Base-by-base conservation (phyloP, 1,140 invertebrate genomes). In the Eufriesea mexicana region DNA sequence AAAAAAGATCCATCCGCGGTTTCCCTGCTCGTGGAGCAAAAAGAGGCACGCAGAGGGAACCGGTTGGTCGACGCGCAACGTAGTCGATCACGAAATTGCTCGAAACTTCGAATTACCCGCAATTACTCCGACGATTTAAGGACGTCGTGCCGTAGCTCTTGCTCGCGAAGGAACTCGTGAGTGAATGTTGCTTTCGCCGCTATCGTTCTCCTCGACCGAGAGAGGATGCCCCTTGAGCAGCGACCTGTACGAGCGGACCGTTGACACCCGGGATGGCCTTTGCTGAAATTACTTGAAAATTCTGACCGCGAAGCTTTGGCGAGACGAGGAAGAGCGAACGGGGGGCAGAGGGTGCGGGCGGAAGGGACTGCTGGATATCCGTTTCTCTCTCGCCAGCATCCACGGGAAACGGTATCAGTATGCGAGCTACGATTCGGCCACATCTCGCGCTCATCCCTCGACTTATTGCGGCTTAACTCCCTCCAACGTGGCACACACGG, bases 381-480 rank as follows among this genome's bases (percentile, higher is more conserved):
- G 47, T 71, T 75, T 87, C 86, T 83, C 80, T 88, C 72, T 42
- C 47, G 0, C 35, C 28, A 51, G 66, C 54, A 61, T 80, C 86
- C 84, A 83, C 75, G 83, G 89, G 84, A 90, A 92, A 89, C 84
- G 92, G 90, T 94, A 94, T 94, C 92, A 94, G 93, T 94, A 94
- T 94, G 93, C 93, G 92, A 93, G 92, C 87, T 93, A 93, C 93
- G 93, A 93, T 93, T 94, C 93, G 92, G 91, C 93, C 93, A 93
- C 93, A 93, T 94, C 92, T 94, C 93, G 90, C 90, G 92, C 92
- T 94, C 92, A 93, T 93, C 93, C 93, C 93, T 93, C 92, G 92
- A 94, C 93, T 94, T 94, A 94, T 94, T 94, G 93, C 93, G 93
- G 93, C 93, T 94, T 94, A 94, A 90, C 91, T 91, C 88, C 77